phyloP scores from a whole-genome alignment of 2,888 invertebrate genomes.

The Villa cingulata region DNA sequence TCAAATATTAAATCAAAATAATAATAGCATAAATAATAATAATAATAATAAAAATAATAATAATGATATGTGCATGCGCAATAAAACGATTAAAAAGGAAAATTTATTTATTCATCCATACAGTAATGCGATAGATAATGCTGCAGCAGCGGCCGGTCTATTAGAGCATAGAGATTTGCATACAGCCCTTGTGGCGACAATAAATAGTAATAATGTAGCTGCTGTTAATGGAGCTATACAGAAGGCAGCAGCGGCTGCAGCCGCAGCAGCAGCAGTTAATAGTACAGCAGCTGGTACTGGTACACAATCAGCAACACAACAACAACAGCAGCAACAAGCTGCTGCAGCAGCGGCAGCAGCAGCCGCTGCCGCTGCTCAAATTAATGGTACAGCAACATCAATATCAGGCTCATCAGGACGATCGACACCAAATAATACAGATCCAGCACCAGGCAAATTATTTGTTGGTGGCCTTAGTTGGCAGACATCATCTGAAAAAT shows the following conservation, averaged over 20 bases:
- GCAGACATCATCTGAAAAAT: slow-evolving; percentile 85
- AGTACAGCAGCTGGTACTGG: slow-evolving; percentile 18
- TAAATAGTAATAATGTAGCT: slow-evolving; percentile 36
- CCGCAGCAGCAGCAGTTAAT: slow-evolving; percentile 21
- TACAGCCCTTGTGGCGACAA: slow-evolving; percentile 37
- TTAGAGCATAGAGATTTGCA: slow-evolving; percentile 34
- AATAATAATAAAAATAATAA: background rate
- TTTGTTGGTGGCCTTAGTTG: slow-evolving; percentile 86
- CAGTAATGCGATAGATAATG: slow-evolving; percentile 43
- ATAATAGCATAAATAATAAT: no score
- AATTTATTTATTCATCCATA: slow-evolving; percentile 22
- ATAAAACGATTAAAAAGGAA: background rate
- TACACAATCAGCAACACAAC: slow-evolving; percentile 25
- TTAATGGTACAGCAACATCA: slow-evolving; percentile 34
- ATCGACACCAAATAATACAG: slow-evolving; percentile 55
- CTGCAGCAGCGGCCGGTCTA: slow-evolving; percentile 21
- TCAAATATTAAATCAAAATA: no score
- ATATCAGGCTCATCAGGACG: slow-evolving; percentile 57
- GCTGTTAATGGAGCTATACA: slow-evolving; percentile 28
- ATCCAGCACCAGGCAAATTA: slow-evolving; percentile 70
- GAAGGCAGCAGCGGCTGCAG: slow-evolving; percentile 11
- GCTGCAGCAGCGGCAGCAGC: slow-evolving; percentile 19
- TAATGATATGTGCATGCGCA: background rate
- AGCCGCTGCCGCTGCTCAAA: no score
- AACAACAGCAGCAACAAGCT: slow-evolving; percentile 30